A percentile compares a stretch with the other conserved stretches of the same genome.
Evolutionary conservation across 2,113 vertebrate species (phyloP).

Genomic region (Dasypus novemcinctus): DNA sequence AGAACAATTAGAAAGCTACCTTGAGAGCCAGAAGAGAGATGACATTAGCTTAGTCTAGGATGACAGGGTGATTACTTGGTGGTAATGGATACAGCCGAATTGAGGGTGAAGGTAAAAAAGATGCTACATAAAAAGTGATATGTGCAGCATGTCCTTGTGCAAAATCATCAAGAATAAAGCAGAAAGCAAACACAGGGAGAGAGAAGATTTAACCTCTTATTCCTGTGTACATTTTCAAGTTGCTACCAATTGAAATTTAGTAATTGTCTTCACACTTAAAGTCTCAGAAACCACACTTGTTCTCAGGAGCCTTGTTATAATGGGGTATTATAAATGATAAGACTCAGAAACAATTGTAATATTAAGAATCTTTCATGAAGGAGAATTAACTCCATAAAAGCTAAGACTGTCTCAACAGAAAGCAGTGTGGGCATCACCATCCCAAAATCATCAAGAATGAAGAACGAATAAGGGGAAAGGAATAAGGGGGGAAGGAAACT

Average conservation of each 20-base stretch:
- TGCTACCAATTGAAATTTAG: not conserved
- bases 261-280: not conserved
- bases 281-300: not conserved
- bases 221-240: conserved; percentile 1
- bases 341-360: not conserved
- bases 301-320: not conserved
- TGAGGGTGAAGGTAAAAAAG: conserved; percentile 28
- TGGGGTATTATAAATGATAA: not conserved
- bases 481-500: no score
- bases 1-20: not conserved
- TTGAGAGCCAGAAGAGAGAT: not conserved
- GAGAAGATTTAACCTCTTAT: not conserved
- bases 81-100: not conserved
- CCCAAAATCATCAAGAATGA: no score
- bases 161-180: not conserved
- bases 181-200: not conserved
- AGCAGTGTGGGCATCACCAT: no score
- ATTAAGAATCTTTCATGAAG: not conserved
- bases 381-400: not conserved
- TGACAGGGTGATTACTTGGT: not conserved
- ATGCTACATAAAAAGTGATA: conserved; percentile 14
- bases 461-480: no score
- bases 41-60: not conserved
- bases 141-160: not conserved
- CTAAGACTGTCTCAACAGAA: no score